Conservation (phyloP, 2,113 vertebrate genomes). For the Microcebus tavaratra region DNA sequence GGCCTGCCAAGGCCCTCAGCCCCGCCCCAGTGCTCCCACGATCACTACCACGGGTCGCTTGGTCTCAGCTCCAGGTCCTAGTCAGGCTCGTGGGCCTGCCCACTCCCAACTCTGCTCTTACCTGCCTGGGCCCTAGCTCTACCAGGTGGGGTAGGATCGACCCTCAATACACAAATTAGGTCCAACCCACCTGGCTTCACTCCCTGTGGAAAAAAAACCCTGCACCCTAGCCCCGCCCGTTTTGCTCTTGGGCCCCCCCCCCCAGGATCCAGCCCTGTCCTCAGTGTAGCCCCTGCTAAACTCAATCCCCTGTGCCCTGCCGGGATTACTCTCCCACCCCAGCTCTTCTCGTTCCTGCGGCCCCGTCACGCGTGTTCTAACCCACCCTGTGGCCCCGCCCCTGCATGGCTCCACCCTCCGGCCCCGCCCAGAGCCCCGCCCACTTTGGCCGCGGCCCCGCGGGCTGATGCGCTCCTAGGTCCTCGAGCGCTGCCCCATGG, state of each 20-base stretch:
- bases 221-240: neutral
- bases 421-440: neutral
- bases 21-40: neutral
- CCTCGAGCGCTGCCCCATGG: no score
- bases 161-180: neutral
- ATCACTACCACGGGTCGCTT: neutral
- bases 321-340: neutral
- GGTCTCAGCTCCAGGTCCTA: neutral
- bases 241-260: neutral
- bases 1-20: neutral
- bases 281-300: neutral
- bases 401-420: no score
- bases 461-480: accelerated
- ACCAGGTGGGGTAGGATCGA: neutral
- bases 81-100: neutral
- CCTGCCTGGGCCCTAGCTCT: neutral
- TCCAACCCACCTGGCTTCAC: neutral
- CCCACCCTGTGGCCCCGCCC: neutral
- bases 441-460: neutral
- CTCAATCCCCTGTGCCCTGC: neutral
- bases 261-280: neutral
- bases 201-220: neutral
- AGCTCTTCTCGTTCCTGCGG: neutral
- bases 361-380: neutral
- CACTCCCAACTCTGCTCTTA: neutral